Base-by-base conservation (phyloP, 2,113 vertebrate genomes). In the Sinosuthora webbiana region DNA sequence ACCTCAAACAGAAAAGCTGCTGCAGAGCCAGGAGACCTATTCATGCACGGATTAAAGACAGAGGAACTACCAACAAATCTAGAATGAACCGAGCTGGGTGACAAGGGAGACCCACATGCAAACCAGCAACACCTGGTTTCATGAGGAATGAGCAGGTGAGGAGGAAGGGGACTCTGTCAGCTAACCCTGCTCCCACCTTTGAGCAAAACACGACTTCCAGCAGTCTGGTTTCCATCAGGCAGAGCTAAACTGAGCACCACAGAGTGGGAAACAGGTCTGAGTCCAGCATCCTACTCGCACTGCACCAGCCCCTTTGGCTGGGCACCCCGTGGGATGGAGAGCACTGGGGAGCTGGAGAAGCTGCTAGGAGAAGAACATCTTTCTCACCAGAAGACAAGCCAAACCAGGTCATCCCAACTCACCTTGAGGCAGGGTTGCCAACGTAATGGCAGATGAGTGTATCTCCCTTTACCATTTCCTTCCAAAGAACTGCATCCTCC, bases 241-340 rank as follows among this genome's bases (percentile, higher is more conserved):
- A 37, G 53, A 79, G 52, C 31, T 37, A 53, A 95, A 80, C 28
- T 18, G 45, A 59, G 35, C 80, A 52, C 52, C 3, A 0, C 8
- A 3, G 31, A 11, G 11, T 15, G 16, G 31, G 57, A 83, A 76
- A 41, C 4, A 5, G 15, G 8, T 23, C 45, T 59, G 23, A 6
- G 6, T 33, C 24, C 50, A 52, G 55, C 9, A 18, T 53, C 28
- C n/a, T n/a, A n/a, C 69, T 76, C 1, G 0, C 9, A 44, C 13
- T 0, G 0, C 57, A 73, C 15, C 19, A 4, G 5, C 13, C 19
- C 24, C 22, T n/a, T n/a, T n/a, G n/a, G n/a, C n/a, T 6, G 24
- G 56, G 15, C 23, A 39, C 7, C 21, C 53, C 0, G 0, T 13
- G 42, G 25, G 27, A 50, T 22, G 49, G 62, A 45, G n/a, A 77